Evolutionary conservation across 2,113 vertebrate species (phyloP), one percentile per base, ranked within the genome.

Genomic region (Tretioscincus oriximinensis): DNA sequence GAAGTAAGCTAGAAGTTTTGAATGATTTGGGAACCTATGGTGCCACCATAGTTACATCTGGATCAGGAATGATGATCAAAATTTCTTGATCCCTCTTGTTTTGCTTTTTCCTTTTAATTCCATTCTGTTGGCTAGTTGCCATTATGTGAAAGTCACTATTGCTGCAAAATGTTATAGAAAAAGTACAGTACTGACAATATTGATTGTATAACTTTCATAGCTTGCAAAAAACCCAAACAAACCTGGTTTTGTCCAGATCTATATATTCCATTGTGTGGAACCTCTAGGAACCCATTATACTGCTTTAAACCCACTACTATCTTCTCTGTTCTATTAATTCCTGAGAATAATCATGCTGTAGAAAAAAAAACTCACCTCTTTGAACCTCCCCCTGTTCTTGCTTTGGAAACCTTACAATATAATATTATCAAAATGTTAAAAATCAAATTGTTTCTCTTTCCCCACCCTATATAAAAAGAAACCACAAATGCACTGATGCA

Each of bases 381-480:
- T 58, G 49, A 78, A 54, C 54, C 9, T 35, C 29, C 35, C 63
- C 71, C 79, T 45, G 69, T 8, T 60, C n/a, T 28, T 29, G 35
- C 22, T 81, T 73, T 78, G 76, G 73, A 47, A 88, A 71, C 12
- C 67, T 86, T 29, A 68, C 79, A 78, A 71, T 28, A 61, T 76
- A 58, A 26, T 10, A 22, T n/a, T 81, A 80, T 58, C 58, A 47
- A 68, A 64, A 3, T 77, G 51, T 71, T 47, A 49, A 8, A 71
- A 24, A 54, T 81, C 73, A 45, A 49, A 65, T 18, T 58, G 14
- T 18, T 58, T 2, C 54, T 58, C 18, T 18, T 58, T 18, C 54
- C 54, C 54, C 14, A 18, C 54, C 54, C 54, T 22, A 9, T 22
- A 84, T 49, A 77, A 6, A 72, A 84, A 84, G 14, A 18, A 68